Conservation (phyloP, 2,888 invertebrate species). For the Osmoderma eremita region DNA sequence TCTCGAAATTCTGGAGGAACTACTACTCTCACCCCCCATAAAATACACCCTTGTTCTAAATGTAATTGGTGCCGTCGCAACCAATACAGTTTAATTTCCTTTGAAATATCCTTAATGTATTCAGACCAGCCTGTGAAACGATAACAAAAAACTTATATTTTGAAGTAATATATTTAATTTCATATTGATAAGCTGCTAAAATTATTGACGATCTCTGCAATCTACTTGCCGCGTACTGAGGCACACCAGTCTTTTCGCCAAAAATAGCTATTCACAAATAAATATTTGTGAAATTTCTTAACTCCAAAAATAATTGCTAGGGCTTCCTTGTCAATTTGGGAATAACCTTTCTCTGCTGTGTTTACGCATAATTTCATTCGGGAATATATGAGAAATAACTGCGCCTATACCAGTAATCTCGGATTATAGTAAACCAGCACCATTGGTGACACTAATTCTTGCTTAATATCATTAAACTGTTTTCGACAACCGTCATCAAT, state of each 20-base stretch:
- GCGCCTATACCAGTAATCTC: slow-evolving; percentile 46
- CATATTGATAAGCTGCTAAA: slow-evolving; percentile 1
- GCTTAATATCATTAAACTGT: slow-evolving; percentile 36
- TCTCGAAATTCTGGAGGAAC: too few relatives aligned
- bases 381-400: slow-evolving; percentile 48
- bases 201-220: slow-evolving; percentile 1
- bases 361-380: background rate
- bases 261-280: slow-evolving; percentile 10
- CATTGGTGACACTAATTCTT: slow-evolving; percentile 21
- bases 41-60: too few relatives aligned
- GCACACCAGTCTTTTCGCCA: slow-evolving; percentile 45
- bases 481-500: slow-evolving; percentile 28
- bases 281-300: slow-evolving; percentile 18
- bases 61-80: too few relatives aligned
- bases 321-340: slow-evolving; percentile 28
- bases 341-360: slow-evolving; percentile 9
- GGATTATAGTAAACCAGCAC: slow-evolving; percentile 41
- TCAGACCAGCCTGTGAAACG: too few relatives aligned
- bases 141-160: background rate
- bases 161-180: slow-evolving; percentile 7
- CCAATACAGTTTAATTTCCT: too few relatives aligned
- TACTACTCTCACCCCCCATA: too few relatives aligned
- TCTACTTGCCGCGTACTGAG: slow-evolving; percentile 5
- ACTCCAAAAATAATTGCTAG: slow-evolving; percentile 30
- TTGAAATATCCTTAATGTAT: too few relatives aligned